Percentiles rank a stretch among this genome's conserved stretches.
Conservation (phyloP, 1,140 invertebrate species). For the Aphelinus atriplicis region DNA sequence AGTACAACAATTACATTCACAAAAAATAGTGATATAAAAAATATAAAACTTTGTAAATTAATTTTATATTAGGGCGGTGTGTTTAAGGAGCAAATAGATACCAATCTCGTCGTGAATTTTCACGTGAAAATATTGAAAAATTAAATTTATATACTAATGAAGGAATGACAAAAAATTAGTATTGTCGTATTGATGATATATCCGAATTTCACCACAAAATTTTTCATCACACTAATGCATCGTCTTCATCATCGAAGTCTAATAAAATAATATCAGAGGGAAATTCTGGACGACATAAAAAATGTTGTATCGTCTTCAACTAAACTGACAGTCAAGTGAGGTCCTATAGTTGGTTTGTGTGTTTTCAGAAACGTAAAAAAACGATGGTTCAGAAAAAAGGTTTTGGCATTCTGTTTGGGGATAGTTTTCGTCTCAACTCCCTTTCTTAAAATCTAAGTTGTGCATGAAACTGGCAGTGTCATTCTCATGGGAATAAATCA, state of each 20-base stretch:
- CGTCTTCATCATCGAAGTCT: too few species aligned
- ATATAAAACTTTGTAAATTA: slow-evolving; percentile 54
- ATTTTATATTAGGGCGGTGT: slow-evolving; percentile 60
- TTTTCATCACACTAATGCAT: too few species aligned
- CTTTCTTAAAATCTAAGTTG: neutral
- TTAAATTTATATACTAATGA: too few species aligned
- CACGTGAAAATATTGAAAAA: neutral
- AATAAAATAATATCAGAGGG: too few species aligned
- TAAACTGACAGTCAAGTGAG: too few species aligned
- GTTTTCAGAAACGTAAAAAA: neutral
- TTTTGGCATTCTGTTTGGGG: neutral
- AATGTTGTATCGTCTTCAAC: too few species aligned
- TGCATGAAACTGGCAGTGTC: neutral
- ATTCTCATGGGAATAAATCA: neutral
- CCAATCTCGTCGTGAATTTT: slow-evolving; percentile 16
- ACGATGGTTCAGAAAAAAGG: neutral
- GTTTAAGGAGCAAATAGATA: slow-evolving; percentile 66
- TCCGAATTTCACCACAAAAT: too few species aligned
- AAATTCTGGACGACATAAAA: too few species aligned
- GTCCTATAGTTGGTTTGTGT: neutral
- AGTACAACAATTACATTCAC: slow-evolving; percentile 69
- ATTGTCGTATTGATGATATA: too few species aligned
- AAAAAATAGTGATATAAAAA: slow-evolving; percentile 64
- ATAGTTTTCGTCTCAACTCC: neutral
- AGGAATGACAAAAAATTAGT: too few species aligned